phyloP scores from a whole-genome alignment of 2,113 vertebrate species.

The Stegostoma tigrinum region DNA sequence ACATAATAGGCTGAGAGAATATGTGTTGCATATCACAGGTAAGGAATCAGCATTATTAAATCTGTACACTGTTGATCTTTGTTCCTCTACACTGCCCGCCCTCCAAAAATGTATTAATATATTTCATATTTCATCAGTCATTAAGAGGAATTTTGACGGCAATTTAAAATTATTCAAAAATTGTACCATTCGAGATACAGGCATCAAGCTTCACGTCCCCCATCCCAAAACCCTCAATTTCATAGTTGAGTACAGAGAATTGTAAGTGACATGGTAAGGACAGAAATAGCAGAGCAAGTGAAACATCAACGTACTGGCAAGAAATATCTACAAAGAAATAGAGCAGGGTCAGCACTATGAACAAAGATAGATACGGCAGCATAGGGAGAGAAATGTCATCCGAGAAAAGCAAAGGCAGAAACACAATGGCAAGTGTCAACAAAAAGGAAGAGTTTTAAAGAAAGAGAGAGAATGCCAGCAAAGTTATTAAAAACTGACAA shows the following conservation, averaged over 20 bases:
- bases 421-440: not conserved
- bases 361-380: not conserved
- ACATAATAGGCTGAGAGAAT: not conserved
- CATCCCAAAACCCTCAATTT: too few relatives aligned
- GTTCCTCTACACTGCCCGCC: not conserved
- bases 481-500: not conserved
- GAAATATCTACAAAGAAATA: not conserved
- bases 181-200: not conserved
- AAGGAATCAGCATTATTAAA: not conserved
- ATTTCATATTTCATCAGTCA: not conserved
- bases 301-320: not conserved
- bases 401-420: not conserved
- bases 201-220: not conserved
- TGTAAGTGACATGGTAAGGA: not conserved
- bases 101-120: not conserved
- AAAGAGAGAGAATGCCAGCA: not conserved
- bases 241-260: not conserved
- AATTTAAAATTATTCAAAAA: slow-evolving; percentile 1
- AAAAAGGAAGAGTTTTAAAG: not conserved
- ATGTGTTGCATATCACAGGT: not conserved
- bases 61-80: not conserved
- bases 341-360: not conserved
- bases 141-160: not conserved
- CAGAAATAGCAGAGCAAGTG: not conserved
- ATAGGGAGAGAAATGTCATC: not conserved